These are phyloP conservation scores for human DNA, from an alignment of 2,113 vertebrate genomes.

Conservation along the genomic window DNA sequence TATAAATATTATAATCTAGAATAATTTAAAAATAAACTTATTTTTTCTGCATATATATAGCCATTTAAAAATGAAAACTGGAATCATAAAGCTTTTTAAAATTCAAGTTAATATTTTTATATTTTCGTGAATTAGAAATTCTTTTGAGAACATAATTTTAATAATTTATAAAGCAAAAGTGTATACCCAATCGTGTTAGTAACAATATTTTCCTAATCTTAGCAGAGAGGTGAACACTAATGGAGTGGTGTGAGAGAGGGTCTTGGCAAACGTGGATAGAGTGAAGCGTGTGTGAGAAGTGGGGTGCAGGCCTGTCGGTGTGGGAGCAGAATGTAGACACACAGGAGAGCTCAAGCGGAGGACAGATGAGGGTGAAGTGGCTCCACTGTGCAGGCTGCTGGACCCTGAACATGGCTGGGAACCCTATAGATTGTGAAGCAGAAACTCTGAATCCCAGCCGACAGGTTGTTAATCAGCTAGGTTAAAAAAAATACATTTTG, in stretches of 20 bases:
- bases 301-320: accelerated
- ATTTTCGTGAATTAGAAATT: not conserved
- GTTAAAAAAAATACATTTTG: not conserved
- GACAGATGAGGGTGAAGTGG: not conserved
- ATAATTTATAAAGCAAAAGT: not conserved
- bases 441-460: not conserved
- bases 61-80: not conserved
- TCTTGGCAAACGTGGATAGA: not conserved
- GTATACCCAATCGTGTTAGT: not conserved
- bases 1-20: not conserved
- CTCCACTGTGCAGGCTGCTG: accelerated
- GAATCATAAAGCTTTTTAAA: not conserved
- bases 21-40: not conserved
- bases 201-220: not conserved
- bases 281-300: no score
- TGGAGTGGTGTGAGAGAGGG: no score
- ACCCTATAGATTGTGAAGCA: not conserved
- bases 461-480: no score
- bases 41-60: not conserved
- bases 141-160: not conserved
- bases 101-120: not conserved
- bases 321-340: not conserved
- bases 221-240: no score
- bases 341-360: accelerated
- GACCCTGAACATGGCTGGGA: not conserved